Evolutionary conservation across 1,140 invertebrate genomes (phyloP).

Genomic region (Pseudomyrmex gracilis): DNA sequence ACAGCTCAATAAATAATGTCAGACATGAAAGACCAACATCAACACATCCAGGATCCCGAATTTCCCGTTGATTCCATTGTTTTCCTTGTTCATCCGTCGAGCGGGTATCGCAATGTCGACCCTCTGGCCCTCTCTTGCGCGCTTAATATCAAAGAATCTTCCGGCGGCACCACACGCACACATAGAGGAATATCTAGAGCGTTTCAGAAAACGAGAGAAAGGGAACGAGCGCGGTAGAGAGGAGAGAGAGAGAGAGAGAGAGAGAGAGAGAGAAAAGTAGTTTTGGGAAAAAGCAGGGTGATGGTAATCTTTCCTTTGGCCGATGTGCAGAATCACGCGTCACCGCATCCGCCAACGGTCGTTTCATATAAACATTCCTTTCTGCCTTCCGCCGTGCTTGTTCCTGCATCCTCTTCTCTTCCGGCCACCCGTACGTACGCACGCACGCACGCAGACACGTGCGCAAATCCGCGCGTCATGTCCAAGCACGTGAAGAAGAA

Average conservation of each 20-base stretch:
- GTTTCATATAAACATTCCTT: constrained; percentile 86
- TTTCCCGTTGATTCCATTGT: constrained; percentile 47
- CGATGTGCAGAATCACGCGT: constrained; percentile 85
- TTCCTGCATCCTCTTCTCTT: constrained; percentile 61
- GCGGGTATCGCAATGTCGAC: constrained; percentile 49
- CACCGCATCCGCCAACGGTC: constrained; percentile 79
- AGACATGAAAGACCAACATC: not conserved
- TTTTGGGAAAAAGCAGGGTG: constrained; percentile 79
- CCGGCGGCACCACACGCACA: constrained; percentile 8
- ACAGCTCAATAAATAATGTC: not conserved
- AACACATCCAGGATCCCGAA: constrained; percentile 46
- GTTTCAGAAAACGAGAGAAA: constrained; percentile 13
- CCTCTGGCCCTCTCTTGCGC: constrained; percentile 51
- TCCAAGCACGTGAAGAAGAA: not conserved
- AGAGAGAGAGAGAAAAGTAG: constrained; percentile 40
- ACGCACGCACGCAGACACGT: not conserved
- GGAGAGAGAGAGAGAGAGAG: too few relatives aligned
- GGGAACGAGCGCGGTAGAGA: not conserved
- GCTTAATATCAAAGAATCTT: constrained; percentile 77
- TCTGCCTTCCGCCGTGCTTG: constrained; percentile 66
- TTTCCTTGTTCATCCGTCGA: constrained; percentile 62
- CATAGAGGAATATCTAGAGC: constrained; percentile 2
- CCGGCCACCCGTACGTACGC: constrained; percentile 18
- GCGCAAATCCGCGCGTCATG: not conserved
- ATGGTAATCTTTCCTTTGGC: constrained; percentile 85